Conservation (phyloP, 2,797 vertebrate genomes). For the Euphonia xanthogaster region DNA sequence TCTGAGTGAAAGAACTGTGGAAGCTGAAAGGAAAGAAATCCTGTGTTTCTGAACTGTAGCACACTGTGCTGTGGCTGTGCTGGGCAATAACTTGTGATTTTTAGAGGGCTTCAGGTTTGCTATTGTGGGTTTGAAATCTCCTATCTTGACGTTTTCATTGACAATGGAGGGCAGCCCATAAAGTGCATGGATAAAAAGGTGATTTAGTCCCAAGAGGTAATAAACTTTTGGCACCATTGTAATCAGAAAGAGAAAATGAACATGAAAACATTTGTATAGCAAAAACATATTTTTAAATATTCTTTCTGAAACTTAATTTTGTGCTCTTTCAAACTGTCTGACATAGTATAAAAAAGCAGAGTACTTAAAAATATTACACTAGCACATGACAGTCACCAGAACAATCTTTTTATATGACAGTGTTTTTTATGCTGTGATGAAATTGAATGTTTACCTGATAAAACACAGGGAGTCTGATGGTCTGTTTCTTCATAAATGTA, state of each 20-base stretch:
- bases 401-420: background rate
- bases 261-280: background rate
- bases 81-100: background rate
- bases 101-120: background rate
- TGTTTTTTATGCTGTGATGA: background rate
- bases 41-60: background rate
- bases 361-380: background rate
- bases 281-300: background rate
- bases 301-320: background rate
- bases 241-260: background rate
- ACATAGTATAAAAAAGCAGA: background rate
- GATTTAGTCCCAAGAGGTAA: background rate
- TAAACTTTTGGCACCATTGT: accelerated
- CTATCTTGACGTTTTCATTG: background rate
- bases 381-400: background rate
- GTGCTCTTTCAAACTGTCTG: background rate
- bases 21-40: background rate
- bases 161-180: background rate
- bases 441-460: background rate
- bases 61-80: background rate
- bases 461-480: background rate
- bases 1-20: background rate
- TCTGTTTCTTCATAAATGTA: background rate
- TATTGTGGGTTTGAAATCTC: background rate
- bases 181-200: background rate